Evolutionary conservation across 2,797 vertebrate genomes (phyloP), one percentile per base, ranked within the genome.

Genomic region (Chaetodon trifasciatus): DNA sequence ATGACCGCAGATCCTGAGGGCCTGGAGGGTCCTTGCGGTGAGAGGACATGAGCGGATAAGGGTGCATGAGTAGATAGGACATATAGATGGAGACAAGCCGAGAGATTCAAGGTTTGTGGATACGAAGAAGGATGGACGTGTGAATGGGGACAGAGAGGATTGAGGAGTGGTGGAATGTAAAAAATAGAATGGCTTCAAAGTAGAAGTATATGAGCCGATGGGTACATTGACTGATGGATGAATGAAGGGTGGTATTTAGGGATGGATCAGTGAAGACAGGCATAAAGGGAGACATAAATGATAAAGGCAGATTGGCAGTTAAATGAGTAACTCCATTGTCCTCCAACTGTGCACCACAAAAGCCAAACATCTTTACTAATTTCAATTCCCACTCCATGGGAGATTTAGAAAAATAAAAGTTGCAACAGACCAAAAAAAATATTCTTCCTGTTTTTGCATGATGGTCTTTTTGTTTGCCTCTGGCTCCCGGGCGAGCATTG

Each of bases 271-370:
- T 75, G 40, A 37, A 69, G 24, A 71, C 49, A 70, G 46, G 21
- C 28, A 50, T 35, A 15, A 24, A 40, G 52, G 47, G 24, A 55
- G 65, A 76, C 28, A 70, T 50, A 81, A 72, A 70, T 52, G 17
- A 73, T 63, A 72, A 73, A 71, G 44, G 52, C 42, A 82, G 61
- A 81, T 12, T 82, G 79, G 76, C 70, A 78, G 79, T 67, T 73
- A 57, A 70, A 81, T 53, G 13, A 77, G 53, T 37, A 8, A 63
- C 49, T 74, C 16, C 3, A 40, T 69, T 66, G 75, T 6, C 9
- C 19, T 64, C 13, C 49, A 7, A 23, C 13, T 60, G 49, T 55
- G 17, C 49, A 12, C 15, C n/a, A 37, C 32, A 32, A 61, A 76
- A 70, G 61, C 58, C 44, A 73, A 55, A 65, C 15, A 7, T 68